Evolutionary conservation across 2,113 vertebrate genomes (phyloP).

Genomic region (Engraulis encrasicolus): DNA sequence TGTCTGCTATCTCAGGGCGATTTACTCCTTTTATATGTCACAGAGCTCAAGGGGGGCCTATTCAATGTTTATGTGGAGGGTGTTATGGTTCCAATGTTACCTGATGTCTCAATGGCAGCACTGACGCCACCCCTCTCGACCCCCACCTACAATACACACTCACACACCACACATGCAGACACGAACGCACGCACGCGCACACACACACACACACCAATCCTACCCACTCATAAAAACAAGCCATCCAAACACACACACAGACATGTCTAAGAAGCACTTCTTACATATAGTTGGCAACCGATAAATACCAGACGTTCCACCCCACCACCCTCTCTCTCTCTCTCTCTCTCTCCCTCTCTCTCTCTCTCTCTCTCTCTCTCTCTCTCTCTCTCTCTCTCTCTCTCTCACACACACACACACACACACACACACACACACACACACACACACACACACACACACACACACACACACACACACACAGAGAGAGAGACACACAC

Average conservation of each 20-base stretch:
- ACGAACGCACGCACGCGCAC: too few relatives aligned
- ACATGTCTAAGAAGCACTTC: too few relatives aligned
- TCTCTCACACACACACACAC: constrained; percentile 18
- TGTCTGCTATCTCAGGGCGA: not conserved
- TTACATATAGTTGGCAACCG: too few relatives aligned
- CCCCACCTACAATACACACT: not conserved
- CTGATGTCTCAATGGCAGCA: constrained; percentile 55
- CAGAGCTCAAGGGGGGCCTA: constrained; percentile 68
- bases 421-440: constrained; percentile 18
- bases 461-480: constrained; percentile 42
- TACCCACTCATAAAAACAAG: too few relatives aligned
- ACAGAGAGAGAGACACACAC: constrained; percentile 14
- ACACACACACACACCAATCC: too few relatives aligned
- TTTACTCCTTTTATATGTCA: constrained; percentile 43
- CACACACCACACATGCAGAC: too few relatives aligned
- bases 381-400: not conserved
- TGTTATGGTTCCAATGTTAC: constrained; percentile 55
- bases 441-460: not conserved
- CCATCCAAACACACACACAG: too few relatives aligned
- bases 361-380: too few relatives aligned
- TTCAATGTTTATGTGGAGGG: constrained; percentile 67
- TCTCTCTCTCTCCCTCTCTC: too few relatives aligned
- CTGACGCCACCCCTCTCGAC: not conserved
- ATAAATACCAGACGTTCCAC: too few relatives aligned
- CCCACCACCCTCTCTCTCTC: too few relatives aligned